These are phyloP conservation scores for Scelioninae gen. 1 DNA, from an alignment of 2,888 invertebrate species.

Conservation along the genomic window DNA sequence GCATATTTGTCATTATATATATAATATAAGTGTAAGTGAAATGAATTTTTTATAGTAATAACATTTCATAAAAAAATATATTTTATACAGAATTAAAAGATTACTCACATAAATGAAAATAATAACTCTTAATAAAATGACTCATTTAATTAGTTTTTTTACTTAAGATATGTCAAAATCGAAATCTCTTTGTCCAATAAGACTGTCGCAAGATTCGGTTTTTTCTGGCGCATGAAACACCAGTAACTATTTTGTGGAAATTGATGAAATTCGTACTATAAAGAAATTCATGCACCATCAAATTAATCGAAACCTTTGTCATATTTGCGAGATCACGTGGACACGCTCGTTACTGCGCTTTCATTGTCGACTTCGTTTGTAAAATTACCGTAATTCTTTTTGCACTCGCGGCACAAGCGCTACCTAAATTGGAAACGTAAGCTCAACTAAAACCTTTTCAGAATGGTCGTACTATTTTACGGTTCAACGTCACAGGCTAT, in stretches of 20 bases:
- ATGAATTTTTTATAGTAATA: too few relatives aligned
- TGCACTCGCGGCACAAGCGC: conserved; percentile 17
- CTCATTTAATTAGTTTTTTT: too few relatives aligned
- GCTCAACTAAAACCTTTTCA: conserved; percentile 62
- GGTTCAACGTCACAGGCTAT: conserved; percentile 63
- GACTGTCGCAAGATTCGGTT: too few relatives aligned
- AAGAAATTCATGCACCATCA: conserved; percentile 21
- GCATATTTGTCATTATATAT: background rate
- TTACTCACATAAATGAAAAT: too few relatives aligned
- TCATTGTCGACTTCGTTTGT: conserved; percentile 49
- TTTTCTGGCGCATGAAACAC: too few relatives aligned
- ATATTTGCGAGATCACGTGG: conserved; percentile 5
- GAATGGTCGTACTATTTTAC: conserved; percentile 62
- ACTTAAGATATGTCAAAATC: too few relatives aligned
- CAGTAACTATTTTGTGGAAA: too few relatives aligned
- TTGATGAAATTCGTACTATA: background rate
- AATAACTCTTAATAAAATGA: too few relatives aligned
- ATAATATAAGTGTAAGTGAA: too few relatives aligned
- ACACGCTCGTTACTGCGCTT: background rate
- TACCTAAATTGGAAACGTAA: conserved; percentile 61
- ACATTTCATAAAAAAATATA: too few relatives aligned
- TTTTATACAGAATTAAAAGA: too few relatives aligned
- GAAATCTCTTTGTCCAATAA: too few relatives aligned
- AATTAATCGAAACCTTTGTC: conserved; percentile 28
- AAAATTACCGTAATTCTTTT: conserved; percentile 56